phyloP scores from a whole-genome alignment of 2,888 invertebrate genomes.

The Belgica antarctica region DNA sequence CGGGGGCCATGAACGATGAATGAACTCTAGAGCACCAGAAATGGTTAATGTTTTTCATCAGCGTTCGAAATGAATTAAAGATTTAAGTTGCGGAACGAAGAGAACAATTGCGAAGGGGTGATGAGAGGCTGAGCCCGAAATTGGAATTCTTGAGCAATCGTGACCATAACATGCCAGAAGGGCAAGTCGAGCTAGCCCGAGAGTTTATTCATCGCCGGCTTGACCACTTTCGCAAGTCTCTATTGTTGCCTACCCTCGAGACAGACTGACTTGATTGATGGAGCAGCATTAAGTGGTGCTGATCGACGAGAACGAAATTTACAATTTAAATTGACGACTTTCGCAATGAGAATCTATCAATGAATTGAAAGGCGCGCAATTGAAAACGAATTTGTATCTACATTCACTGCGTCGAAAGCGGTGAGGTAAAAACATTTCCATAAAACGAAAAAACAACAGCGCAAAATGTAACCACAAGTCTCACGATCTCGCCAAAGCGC shows the following conservation, averaged over 20 bases:
- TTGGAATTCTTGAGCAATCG: neutral
- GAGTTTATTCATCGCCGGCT: no score
- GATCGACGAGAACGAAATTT: neutral
- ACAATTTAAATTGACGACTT: neutral
- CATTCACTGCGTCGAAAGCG: conserved; percentile 11
- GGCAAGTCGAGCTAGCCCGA: no score
- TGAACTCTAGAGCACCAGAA: conserved; percentile 26
- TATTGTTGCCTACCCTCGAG: no score
- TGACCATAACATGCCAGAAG: no score
- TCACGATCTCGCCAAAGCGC: conserved; percentile 11
- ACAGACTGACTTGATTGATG: no score
- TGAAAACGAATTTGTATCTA: neutral
- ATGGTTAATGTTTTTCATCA: conserved; percentile 18
- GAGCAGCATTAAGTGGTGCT: no score
- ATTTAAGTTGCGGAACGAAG: neutral
- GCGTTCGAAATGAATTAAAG: neutral
- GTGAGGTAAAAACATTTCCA: conserved; percentile 7
- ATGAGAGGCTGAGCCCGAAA: neutral
- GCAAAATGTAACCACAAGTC: neutral
- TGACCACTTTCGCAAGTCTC: no score
- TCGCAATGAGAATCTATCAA: no score
- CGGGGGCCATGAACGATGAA: conserved; percentile 19
- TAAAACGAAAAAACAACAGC: neutral
- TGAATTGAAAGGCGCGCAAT: neutral
- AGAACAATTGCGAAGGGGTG: neutral